Percentiles rank a stretch among this genome's conserved stretches.
These are phyloP conservation scores for Paradoxurus hermaphroditus DNA, from an alignment of 2,113 vertebrate species.

Conservation along the genomic window DNA sequence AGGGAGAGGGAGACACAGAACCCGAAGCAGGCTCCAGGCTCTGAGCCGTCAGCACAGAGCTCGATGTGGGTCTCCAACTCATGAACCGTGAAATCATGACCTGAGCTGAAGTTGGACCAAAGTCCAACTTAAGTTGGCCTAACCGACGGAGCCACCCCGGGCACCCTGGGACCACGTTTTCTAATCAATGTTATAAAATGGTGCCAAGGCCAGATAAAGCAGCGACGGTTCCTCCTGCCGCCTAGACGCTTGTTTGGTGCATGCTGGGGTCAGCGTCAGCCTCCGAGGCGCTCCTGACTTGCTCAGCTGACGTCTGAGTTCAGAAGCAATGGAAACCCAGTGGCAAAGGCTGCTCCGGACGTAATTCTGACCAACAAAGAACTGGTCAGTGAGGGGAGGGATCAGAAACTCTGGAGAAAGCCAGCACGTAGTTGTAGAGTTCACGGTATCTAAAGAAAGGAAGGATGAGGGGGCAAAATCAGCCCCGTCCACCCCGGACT, in stretches of 20 bases:
- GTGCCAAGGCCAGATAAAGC: not conserved
- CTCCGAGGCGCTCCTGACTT: not conserved
- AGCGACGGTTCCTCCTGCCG: fast-evolving
- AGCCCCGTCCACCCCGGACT: not conserved
- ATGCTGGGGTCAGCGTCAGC: fast-evolving
- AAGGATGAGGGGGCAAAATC: not conserved
- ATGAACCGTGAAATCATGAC: no score
- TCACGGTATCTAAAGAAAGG: not conserved
- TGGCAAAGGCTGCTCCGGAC: not conserved
- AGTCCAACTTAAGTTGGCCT: no score
- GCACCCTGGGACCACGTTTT: not conserved
- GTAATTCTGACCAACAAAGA: not conserved
- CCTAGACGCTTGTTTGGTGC: not conserved
- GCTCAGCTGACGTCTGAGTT: not conserved
- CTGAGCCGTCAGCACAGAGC: no score
- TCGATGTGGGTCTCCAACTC: no score
- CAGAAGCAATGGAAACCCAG: not conserved
- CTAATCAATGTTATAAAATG: not conserved
- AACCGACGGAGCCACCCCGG: no score
- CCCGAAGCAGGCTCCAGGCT: no score
- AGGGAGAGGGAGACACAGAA: no score
- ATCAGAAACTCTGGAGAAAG: not conserved
- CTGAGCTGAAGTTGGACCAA: no score
- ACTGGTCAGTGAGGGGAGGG: not conserved
- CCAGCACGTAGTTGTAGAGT: not conserved